Conservation (phyloP, 2,113 vertebrate genomes). For the Neolamprologus ventralis region DNA sequence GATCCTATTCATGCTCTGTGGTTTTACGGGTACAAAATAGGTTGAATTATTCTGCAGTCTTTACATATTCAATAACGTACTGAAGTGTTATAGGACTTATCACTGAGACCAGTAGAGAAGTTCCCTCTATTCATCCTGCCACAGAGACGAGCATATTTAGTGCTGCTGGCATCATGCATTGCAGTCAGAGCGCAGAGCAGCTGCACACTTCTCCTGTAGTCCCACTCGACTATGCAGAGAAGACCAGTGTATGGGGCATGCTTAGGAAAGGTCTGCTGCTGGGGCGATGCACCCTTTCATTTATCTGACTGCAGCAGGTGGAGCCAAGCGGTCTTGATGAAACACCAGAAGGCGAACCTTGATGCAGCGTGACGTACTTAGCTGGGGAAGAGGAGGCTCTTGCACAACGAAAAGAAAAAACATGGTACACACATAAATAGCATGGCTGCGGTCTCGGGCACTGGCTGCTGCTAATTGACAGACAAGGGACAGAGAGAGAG, state of each 20-base stretch:
- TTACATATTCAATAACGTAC: background rate
- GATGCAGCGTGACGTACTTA: slow-evolving; percentile 57
- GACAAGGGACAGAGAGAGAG: slow-evolving; percentile 18
- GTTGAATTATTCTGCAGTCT: background rate
- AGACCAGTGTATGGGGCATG: background rate
- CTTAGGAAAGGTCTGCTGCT: background rate
- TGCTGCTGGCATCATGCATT: background rate
- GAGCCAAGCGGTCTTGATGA: slow-evolving; percentile 53
- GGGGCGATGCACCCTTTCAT: background rate
- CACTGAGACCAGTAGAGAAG: background rate
- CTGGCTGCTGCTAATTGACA: slow-evolving; percentile 45
- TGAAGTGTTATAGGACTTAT: slow-evolving; percentile 11
- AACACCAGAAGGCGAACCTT: slow-evolving; percentile 19
- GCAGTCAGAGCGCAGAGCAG: background rate
- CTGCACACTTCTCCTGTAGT: background rate
- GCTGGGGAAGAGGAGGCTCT: slow-evolving; percentile 54
- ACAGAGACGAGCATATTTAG: background rate
- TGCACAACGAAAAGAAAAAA: slow-evolving; percentile 60
- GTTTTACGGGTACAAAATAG: background rate
- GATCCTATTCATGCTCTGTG: slow-evolving; percentile 2
- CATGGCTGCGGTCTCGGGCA: slow-evolving; percentile 42
- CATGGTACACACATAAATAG: slow-evolving; percentile 55
- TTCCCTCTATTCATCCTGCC: background rate
- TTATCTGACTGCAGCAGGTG: slow-evolving; percentile 47
- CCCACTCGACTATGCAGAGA: background rate